These are phyloP conservation scores for Sebastes cheni DNA, from an alignment of 2,797 vertebrate species.

Conservation along the genomic window DNA sequence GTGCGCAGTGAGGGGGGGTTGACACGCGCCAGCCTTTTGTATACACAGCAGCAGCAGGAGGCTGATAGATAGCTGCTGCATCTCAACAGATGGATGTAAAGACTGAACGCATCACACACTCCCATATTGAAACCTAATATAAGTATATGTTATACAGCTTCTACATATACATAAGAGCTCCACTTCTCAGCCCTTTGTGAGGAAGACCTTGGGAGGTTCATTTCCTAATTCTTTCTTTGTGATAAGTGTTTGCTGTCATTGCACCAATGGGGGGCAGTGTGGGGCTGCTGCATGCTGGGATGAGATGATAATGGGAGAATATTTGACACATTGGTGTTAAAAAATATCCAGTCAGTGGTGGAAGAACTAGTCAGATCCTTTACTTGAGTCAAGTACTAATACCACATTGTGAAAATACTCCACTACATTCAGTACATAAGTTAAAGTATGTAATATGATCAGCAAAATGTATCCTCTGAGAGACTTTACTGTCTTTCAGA, in stretches of 20 bases:
- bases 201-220: accelerated
- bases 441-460: background rate
- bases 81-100: constrained; percentile 29
- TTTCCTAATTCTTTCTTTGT: background rate
- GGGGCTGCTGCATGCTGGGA: background rate
- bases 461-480: background rate
- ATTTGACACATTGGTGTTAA: background rate
- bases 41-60: background rate
- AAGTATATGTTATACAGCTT: background rate
- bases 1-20: constrained; percentile 2
- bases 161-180: background rate
- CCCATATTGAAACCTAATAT: background rate
- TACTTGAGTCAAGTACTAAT: no score
- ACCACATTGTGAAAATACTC: background rate
- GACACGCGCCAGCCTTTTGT: constrained; percentile 57
- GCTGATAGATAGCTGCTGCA: background rate
- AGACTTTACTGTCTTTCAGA: no score
- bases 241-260: background rate
- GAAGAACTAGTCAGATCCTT: background rate
- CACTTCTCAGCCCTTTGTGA: background rate
- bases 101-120: background rate
- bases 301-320: background rate
- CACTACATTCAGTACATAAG: background rate
- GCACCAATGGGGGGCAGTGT: constrained; percentile 54
- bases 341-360: background rate